Evolutionary conservation across 2,888 invertebrate genomes (phyloP).

Genomic region (Ophion obscuratus): DNA sequence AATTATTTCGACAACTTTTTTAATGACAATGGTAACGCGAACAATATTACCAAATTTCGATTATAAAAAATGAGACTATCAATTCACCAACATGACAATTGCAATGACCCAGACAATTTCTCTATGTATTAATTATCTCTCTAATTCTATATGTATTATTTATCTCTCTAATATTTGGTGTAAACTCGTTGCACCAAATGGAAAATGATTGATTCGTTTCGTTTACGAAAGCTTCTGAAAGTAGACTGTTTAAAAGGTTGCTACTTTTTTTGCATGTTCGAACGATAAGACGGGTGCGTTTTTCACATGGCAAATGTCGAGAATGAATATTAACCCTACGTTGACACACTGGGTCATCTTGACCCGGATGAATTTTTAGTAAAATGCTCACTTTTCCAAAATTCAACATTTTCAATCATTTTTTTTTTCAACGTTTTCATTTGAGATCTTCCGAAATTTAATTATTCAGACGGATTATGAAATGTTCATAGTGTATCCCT

Average conservation of each 20-base stretch:
- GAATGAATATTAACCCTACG: not conserved
- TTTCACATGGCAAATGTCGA: slow-evolving; percentile 4
- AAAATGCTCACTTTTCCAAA: too few species aligned
- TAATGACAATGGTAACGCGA: not conserved
- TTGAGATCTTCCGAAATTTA: too few species aligned
- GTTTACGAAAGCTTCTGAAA: not conserved
- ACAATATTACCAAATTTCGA: not conserved
- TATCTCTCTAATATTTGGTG: not conserved
- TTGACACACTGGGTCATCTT: too few species aligned
- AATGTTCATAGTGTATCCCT: too few species aligned
- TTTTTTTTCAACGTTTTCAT: too few species aligned
- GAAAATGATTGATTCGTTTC: not conserved
- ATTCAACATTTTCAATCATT: too few species aligned
- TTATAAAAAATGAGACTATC: not conserved
- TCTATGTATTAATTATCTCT: not conserved
- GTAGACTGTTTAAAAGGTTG: not conserved
- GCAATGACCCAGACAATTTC: not conserved
- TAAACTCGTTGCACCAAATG: not conserved
- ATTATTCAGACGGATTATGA: too few species aligned
- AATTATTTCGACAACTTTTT: not conserved
- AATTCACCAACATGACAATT: not conserved
- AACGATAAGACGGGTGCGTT: not conserved
- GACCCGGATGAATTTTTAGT: too few species aligned
- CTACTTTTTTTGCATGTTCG: not conserved
- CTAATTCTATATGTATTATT: not conserved